Evolutionary conservation across 2,888 invertebrate genomes (phyloP), one percentile per base, ranked within the genome.

Genomic region (Drosophila rubida): DNA sequence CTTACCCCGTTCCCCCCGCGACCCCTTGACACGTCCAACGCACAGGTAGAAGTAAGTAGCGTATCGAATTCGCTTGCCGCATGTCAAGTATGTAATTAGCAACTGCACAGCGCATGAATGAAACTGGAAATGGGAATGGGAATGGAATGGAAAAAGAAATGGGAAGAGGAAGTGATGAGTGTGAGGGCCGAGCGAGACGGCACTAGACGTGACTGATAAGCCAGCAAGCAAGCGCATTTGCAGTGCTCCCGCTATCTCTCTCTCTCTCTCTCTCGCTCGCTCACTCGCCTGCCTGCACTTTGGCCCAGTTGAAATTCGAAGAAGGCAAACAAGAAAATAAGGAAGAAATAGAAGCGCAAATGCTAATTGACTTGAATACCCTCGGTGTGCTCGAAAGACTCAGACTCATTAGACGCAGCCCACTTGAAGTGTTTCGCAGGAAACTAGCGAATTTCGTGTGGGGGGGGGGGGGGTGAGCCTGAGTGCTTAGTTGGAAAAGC

Each of bases 51-150:
- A 7, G 22, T 54, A 16, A 44, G 58, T 35, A 48, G 53, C 53
- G 19, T 53, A 39, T 30, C 39, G 19, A 50, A 9, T 23, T 63
- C 72, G 80, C 65, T 70, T 16, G 45, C 44, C 57, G 81, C 64
- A 78, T 80, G 58, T 35, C 55, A 53, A 80, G 51, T 73, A 27
- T 50, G 73, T 59, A 69, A 82, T 83, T 83, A 69, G 54, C 45
- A 55, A 37, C 23, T 44, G 44, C 19, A 25, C 60, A 67, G 19
- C 39, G 57, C 44, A 60, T 70, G 64, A 67, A 61, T 60, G 59
- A 44, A 44, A 30, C 8, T 8, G 30, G 30, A 30, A 41, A 32
- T 58, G 2, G 41, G 30, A 53, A 51, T 60, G 19, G 22, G 13
- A 39, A 39, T 60, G 22, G 13, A 39, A 39, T 60, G 23, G 50